A percentile compares a stretch with the other conserved stretches of the same genome.
Evolutionary conservation across 1,140 invertebrate genomes (phyloP).

Genomic region (Centruroides vittatus): DNA sequence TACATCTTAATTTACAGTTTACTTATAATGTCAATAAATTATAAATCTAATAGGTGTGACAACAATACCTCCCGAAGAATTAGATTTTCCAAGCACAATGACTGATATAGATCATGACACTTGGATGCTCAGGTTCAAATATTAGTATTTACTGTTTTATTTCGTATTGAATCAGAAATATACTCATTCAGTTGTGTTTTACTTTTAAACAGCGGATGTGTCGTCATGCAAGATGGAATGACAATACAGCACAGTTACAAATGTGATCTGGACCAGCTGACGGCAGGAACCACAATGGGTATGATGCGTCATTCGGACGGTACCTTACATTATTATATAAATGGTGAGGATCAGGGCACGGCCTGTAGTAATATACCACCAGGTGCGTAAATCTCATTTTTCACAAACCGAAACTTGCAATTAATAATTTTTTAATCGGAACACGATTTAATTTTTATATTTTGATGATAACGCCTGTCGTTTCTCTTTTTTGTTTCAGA

Average conservation of each 20-base stretch:
- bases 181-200: not conserved
- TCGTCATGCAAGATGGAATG: slow-evolving; percentile 57
- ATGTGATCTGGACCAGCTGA: slow-evolving; percentile 64
- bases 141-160: too few species aligned
- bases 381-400: slow-evolving; percentile 26
- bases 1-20: not conserved
- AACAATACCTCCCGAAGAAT: slow-evolving; percentile 67
- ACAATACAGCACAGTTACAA: slow-evolving; percentile 66
- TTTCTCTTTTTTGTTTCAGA: slow-evolving; percentile 26
- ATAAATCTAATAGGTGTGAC: slow-evolving; percentile 46
- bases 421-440: not conserved
- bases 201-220: slow-evolving; percentile 30
- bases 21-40: not conserved
- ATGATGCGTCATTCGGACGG: slow-evolving; percentile 75
- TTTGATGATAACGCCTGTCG: too few species aligned
- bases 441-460: not conserved
- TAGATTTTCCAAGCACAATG: slow-evolving; percentile 74
- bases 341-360: slow-evolving; percentile 76
- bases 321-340: slow-evolving; percentile 74
- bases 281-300: slow-evolving; percentile 56
- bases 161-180: too few species aligned
- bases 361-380: slow-evolving; percentile 66
- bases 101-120: slow-evolving; percentile 84
- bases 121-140: slow-evolving; percentile 59
- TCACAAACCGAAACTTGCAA: not conserved